Conservation (phyloP, 2,888 invertebrate species). For the Aphrophora alni region DNA sequence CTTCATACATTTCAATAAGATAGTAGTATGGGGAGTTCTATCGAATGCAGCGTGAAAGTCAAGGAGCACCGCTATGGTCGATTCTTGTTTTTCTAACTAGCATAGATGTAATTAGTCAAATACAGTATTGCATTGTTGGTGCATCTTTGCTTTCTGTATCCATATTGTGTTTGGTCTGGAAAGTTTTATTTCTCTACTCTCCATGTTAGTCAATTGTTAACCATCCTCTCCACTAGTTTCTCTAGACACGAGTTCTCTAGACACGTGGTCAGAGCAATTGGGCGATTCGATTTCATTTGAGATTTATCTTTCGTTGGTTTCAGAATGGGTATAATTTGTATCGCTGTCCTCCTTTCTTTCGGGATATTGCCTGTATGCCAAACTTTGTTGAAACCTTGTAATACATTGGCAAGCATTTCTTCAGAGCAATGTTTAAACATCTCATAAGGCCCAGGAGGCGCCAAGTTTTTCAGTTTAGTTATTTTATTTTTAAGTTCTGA, state of each 20-base stretch:
- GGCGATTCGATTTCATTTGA: background rate
- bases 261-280: background rate
- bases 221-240: background rate
- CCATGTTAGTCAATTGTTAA: background rate
- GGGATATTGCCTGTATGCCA: background rate
- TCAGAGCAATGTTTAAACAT: background rate
- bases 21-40: background rate
- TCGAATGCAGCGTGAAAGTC: too few species aligned
- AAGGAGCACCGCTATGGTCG: too few species aligned
- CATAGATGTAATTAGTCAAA: too few species aligned
- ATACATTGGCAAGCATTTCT: background rate
- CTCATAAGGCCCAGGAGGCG: background rate
- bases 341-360: background rate
- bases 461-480: background rate
- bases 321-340: background rate
- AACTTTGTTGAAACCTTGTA: background rate
- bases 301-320: background rate
- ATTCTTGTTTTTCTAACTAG: too few species aligned
- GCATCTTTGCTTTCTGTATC: background rate
- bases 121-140: background rate
- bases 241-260: background rate
- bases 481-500: background rate
- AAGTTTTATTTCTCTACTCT: background rate
- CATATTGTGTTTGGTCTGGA: background rate
- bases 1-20: background rate